phyloP scores from a whole-genome alignment of 2,888 invertebrate species.

The Drosophila ezoana region DNA sequence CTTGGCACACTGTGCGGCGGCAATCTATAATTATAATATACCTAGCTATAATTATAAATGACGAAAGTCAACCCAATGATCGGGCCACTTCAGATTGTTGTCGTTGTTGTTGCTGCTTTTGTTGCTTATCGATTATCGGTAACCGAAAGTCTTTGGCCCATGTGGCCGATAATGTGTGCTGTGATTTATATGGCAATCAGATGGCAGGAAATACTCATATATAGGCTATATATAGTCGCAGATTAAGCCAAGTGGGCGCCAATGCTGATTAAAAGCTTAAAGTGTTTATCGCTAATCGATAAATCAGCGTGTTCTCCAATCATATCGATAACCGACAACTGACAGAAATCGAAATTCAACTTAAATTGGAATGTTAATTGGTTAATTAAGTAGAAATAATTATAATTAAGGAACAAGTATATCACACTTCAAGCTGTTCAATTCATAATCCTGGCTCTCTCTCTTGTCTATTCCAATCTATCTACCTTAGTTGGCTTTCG shows the following conservation, averaged over 20 bases:
- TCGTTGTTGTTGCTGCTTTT: slow-evolving; percentile 11
- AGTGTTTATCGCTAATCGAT: slow-evolving; percentile 30
- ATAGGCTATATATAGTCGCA: slow-evolving; percentile 39
- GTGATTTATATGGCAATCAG: slow-evolving; percentile 66
- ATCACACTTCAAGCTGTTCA: no score
- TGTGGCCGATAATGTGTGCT: slow-evolving; percentile 46
- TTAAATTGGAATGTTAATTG: no score
- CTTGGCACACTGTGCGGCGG: slow-evolving; percentile 20
- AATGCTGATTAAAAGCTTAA: slow-evolving; percentile 20
- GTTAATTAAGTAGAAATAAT: no score
- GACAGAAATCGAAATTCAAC: no score
- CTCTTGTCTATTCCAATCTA: slow-evolving; percentile 79
- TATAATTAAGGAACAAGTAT: no score
- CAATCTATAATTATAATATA: slow-evolving; percentile 73
- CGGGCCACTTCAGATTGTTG: slow-evolving; percentile 51
- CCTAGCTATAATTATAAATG: slow-evolving; percentile 76
- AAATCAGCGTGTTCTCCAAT: neutral
- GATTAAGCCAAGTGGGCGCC: slow-evolving; percentile 47
- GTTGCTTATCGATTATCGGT: slow-evolving; percentile 34
- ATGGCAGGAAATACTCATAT: slow-evolving; percentile 41
- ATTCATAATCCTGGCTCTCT: no score
- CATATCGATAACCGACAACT: neutral
- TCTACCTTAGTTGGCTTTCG: slow-evolving; percentile 88
- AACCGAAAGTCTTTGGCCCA: slow-evolving; percentile 37
- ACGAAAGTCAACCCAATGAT: slow-evolving; percentile 64